Conservation (phyloP, 2,888 invertebrate genomes). For the Acrobasis repandana region DNA sequence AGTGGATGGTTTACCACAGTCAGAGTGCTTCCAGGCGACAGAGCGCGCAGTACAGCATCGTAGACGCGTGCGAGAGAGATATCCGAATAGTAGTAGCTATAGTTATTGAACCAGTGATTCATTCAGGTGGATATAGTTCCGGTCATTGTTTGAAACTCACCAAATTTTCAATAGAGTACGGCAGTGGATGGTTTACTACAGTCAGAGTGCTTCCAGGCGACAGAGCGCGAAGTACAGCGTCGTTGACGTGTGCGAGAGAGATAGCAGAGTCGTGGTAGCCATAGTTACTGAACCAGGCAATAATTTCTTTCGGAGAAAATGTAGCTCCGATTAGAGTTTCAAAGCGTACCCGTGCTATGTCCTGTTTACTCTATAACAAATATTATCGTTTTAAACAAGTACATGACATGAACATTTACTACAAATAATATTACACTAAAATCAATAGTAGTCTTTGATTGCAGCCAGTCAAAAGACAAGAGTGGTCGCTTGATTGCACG, state of each 20-base stretch:
- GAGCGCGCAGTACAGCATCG: too few relatives aligned
- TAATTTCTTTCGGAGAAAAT: conserved; percentile 72
- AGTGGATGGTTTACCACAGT: too few relatives aligned
- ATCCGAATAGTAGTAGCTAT: too few relatives aligned
- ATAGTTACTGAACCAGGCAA: conserved; percentile 90
- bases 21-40: too few relatives aligned
- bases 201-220: conserved; percentile 68
- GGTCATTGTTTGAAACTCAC: conserved; percentile 47
- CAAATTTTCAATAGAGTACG: conserved; percentile 84
- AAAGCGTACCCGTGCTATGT: conserved; percentile 69
- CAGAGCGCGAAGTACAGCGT: conserved; percentile 81
- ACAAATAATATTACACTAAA: too few relatives aligned
- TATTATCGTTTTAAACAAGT: background rate
- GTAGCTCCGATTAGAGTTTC: conserved; percentile 84
- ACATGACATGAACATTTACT: too few relatives aligned
- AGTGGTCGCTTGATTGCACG: too few relatives aligned
- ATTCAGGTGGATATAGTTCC: too few relatives aligned
- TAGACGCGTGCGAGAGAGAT: too few relatives aligned
- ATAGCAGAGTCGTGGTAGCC: conserved; percentile 89
- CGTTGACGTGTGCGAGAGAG: conserved; percentile 85
- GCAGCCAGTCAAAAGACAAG: too few relatives aligned
- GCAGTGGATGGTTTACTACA: conserved; percentile 87
- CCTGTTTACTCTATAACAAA: conserved; percentile 49
- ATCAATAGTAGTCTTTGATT: too few relatives aligned
- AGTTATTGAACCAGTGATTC: too few relatives aligned